Evolutionary conservation across 2,888 invertebrate species (phyloP), one percentile per base, ranked within the genome.

Genomic region (Drosophila quasianomalipes): DNA sequence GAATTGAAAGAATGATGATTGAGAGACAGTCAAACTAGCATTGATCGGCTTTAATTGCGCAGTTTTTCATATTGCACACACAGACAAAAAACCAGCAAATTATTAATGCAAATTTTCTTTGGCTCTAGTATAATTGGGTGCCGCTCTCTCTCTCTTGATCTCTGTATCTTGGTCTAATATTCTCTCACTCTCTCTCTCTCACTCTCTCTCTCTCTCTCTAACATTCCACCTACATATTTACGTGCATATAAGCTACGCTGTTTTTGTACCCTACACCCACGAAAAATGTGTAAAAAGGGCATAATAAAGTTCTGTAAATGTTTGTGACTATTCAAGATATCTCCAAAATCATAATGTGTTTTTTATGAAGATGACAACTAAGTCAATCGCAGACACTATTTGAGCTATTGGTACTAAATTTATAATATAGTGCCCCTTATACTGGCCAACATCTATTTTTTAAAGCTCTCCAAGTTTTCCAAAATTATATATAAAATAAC

Each of bases 11-110:
- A 59, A 65, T 65, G 51, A 31, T 22, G 52, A 64, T 78, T 77
- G 79, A 69, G 73, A 63, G 35, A 63, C 62, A 62, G 79, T 66
- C 62, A 64, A 73, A 66, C 60, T 64, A 53, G 55, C 74, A 66
- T 54, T 82, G 82, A 79, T 69, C 69, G 73, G 70, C 72, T 64
- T 72, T 83, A 90, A 90, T 83, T 85, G 89, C 89, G 89, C 90
- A 90, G 75, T 88, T 87, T 87, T 63, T 74, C 67, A 73, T 59
- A 64, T 49, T 62, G 44, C 59, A 59, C 47, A 70, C 33, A 57
- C 70, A 60, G 31, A 60, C 64, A 57, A 26, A 31, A 63, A 51
- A 54, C 37, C 51, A 69, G 53, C 62, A 81, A 62, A 81, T 82
- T 75, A 82, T 78, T 82, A 81, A 82, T 82, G 81, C 79, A 82